Evolutionary conservation across 37 sponge, comb jelly and placozoan species (phyloP), one percentile per base, ranked within the genome.

Genomic region (Halichondria panicea): DNA sequence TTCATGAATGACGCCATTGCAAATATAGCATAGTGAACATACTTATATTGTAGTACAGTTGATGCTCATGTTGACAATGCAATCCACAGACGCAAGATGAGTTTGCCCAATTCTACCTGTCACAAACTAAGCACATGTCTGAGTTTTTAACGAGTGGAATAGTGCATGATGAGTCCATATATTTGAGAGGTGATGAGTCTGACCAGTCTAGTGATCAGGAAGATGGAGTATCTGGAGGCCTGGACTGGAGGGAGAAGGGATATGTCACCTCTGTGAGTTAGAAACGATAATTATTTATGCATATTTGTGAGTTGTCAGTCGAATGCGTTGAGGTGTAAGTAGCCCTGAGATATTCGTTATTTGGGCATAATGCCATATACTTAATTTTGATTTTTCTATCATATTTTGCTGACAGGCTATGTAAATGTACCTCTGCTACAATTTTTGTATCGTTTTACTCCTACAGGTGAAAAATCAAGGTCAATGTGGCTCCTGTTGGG

Each of bases 401-500:
- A 24, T 71, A 56, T 56, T 4, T 48, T 37, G 3, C 64, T 28
- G 18, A 34, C 64, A 19, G 37, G 36, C 31, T 8, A 30, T 30
- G 11, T 5, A 30, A 19, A 63, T 63, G 36, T 28, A 63, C 15
- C 31, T 63, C 30, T n/a, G 6, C 18, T 35, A 3, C 6, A 5
- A 5, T 63, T 63, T 35, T 28, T 37, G 18, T 30, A 34, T 4
- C 19, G 18, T 63, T 30, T 35, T 63, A 63, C 66, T 64, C 6
- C n/a, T 46, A 4, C 74, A 83, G 84, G 89, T 94, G 24, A 94
- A 94, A 75, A 94, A 88, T 58, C 94, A 94, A 45, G 94, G 94
- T 0, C 87, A 87, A 64, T 94, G 94, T 76, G 94, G 94, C 1
- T 85, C 87, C 15, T 94, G 94, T 57, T 94, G 94, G 94, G 83